Evolutionary conservation across 2,888 invertebrate genomes (phyloP), one percentile per base, ranked within the genome.

Genomic region (Lasioglossum pauxillum): DNA sequence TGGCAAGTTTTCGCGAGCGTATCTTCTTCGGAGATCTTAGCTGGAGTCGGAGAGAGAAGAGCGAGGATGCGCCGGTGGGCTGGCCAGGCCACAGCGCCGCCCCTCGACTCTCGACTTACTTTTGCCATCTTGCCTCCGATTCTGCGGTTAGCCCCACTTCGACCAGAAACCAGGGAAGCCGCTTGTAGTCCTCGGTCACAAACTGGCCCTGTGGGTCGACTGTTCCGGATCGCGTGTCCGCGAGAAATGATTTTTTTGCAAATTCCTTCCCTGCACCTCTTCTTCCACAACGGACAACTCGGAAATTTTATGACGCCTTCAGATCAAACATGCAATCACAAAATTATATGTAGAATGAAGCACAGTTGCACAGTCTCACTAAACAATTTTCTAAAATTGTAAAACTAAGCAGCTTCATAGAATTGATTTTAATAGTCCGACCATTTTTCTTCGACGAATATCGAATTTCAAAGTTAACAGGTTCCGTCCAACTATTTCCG

Each of bases 111-210:
- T 88, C 92, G 92, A 93, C 93, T 94, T 94, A 94, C 94, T 94
- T 94, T 94, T 94, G 94, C 94, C 95, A 94, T 94, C 94, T 94
- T 95, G 94, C 93, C 93, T 93, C 93, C 93, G 92, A 93, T 93
- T 94, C 91, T 91, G 93, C 89, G 93, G 93, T 93, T 92, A 93
- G 93, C 93, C 92, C 92, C 91, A 91, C 90, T 92, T 93, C 92
- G 91, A 91, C 92, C 92, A 90, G 91, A 92, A 92, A 92, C 91
- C 90, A 88, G 90, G 88, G 81, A 90, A 92, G 91, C 90, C 89
- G 90, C 89, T 90, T 91, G 91, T 90, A 83, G 86, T 87, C 86
- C 82, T 79, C 82, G 86, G 72, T 86, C 64, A 73, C 83, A 81
- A 90, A 88, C 87, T 80, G 83, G 79, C 75, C 57, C 87, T 80